phyloP scores from a whole-genome alignment of 1,140 invertebrate species.

The Penaeus japonicus region DNA sequence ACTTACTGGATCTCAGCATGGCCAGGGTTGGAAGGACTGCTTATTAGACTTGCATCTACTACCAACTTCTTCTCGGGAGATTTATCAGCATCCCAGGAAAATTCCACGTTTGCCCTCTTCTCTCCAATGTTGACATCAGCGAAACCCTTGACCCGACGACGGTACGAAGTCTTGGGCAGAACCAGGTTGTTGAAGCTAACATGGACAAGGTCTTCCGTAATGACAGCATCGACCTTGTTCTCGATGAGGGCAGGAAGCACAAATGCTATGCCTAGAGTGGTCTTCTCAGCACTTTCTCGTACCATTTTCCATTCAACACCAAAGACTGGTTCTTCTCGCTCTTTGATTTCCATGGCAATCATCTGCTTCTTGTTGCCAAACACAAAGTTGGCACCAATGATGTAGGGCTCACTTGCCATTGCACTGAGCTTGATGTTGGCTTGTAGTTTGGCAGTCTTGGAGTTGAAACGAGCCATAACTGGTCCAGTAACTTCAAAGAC shows the following conservation, averaged over 20 bases:
- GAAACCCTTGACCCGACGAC: constrained; percentile 26
- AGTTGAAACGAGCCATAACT: too few species aligned
- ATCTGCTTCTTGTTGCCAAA: neutral
- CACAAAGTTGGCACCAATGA: neutral
- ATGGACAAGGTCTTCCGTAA: neutral
- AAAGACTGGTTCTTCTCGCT: neutral
- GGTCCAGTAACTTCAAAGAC: too few species aligned
- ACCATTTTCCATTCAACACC: neutral
- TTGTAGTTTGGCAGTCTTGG: neutral
- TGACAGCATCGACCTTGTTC: neutral
- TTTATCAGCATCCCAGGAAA: constrained; percentile 25
- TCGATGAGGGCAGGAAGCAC: neutral
- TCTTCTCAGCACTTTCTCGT: neutral
- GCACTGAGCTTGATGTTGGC: neutral
- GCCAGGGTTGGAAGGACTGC: neutral
- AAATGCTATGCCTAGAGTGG: neutral
- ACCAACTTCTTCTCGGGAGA: constrained; percentile 2
- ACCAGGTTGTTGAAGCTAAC: constrained; percentile 13
- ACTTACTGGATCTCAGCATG: neutral
- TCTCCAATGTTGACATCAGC: neutral
- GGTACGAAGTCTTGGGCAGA: neutral
- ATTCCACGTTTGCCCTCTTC: neutral
- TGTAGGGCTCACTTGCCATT: neutral
- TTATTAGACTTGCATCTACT: neutral
- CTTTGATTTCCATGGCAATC: neutral